These are phyloP conservation scores for Chouioia cunea DNA, from an alignment of 2,888 invertebrate species.

Conservation along the genomic window DNA sequence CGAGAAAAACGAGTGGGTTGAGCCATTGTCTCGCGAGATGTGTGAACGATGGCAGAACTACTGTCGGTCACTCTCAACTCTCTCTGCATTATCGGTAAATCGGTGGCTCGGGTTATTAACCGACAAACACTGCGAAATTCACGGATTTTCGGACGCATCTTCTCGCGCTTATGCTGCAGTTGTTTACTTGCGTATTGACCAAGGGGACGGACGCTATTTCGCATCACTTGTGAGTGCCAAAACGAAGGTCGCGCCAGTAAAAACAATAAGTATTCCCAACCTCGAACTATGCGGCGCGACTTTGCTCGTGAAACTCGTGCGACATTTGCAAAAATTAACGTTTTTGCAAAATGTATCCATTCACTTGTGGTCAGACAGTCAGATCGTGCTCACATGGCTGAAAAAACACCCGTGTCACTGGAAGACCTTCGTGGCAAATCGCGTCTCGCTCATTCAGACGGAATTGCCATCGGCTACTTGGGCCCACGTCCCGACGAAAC, in stretches of 20 bases:
- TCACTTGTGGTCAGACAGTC: constrained; percentile 44
- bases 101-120: constrained; percentile 31
- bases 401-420: constrained; percentile 37
- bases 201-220: not conserved
- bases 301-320: constrained; percentile 17
- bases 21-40: constrained; percentile 17
- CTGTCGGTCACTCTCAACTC: not conserved
- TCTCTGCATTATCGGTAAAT: constrained; percentile 9
- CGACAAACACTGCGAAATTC: constrained; percentile 12
- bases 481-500: constrained; percentile 17
- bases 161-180: constrained; percentile 40
- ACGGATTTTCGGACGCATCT: constrained; percentile 46
- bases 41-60: constrained; percentile 28
- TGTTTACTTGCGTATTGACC: constrained; percentile 25
- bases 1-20: constrained; percentile 35
- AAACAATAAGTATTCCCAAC: constrained; percentile 37
- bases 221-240: constrained; percentile 14
- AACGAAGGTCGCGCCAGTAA: constrained; percentile 39
- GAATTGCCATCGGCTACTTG: constrained; percentile 23
- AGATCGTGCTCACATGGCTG: constrained; percentile 47
- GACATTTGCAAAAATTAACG: not conserved
- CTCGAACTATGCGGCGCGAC: constrained; percentile 34
- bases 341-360: constrained; percentile 14
- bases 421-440: constrained; percentile 44
- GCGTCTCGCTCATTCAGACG: constrained; percentile 39